Evolutionary conservation across 2,113 vertebrate species (phyloP), one percentile per base, ranked within the genome.

Genomic region (Callochromis pleurospilus): DNA sequence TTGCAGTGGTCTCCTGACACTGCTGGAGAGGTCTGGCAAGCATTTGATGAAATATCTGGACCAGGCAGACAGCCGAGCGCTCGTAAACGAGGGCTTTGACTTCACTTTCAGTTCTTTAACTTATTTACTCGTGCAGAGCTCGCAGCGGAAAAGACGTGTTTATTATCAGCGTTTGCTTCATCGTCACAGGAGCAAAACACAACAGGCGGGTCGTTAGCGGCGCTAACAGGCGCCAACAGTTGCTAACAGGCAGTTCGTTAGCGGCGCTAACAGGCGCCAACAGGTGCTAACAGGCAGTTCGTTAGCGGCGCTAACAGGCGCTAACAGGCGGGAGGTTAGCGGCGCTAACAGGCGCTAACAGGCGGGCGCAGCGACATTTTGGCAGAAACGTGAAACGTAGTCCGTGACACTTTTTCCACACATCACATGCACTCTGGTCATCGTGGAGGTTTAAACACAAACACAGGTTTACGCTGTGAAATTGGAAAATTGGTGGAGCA

Each of bases 201-300:
- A 47, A 17, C 40, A 45, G 21, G 40, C 1, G 1, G 2, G 65
- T 26, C 0, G 3, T 24, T 14, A 42, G 62, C 1, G 1, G 6
- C 1, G 11, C 19, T 40, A 40, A 56, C 9, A 53, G 19, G 47
- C 0, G 8, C 49, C 9, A 51, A 5, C 14, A 5, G 14, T 7
- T 0, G 4, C 38, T 12, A 47, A 17, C 40, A 45, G 21, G 40
- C 1, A 1, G 2, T 38, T 26, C 0, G 3, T 24, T 14, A 42
- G 62, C 1, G 1, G 6, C 1, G 11, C 19, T 40, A 38, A 56
- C 9, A 53, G 19, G 3, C 0, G 3, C 33, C 9, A 9, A 9
- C 10, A 38, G 36, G 42, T 0, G 42, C 40, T 31, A 6, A 31
- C 31, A 31, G 31, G 31, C 6, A 6, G 31, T 6, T 31, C 31